A percentile compares a stretch with the other conserved stretches of the same genome.
Conservation (phyloP, 2,797 vertebrate species). For the Bovichtus diacanthus region DNA sequence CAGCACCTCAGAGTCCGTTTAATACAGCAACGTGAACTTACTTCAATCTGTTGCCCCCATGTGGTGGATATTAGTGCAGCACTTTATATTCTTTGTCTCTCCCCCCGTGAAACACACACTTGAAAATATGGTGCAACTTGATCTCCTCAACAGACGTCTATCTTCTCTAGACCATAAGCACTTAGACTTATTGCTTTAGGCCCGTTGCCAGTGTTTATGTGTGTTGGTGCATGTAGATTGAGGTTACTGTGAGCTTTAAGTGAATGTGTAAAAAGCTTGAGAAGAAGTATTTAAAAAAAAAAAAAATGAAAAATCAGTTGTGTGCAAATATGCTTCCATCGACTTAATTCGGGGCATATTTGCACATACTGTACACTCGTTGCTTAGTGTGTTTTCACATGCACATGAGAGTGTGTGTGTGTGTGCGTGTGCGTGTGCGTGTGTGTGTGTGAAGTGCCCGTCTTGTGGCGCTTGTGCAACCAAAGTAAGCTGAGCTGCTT, state of each 20-base stretch:
- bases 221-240: conserved; percentile 16
- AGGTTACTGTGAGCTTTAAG: neutral
- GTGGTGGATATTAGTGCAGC: conserved; percentile 64
- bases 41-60: conserved; percentile 79
- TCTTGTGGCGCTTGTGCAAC: conserved; percentile 57
- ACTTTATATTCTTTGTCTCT: conserved; percentile 29
- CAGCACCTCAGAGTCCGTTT: conserved; percentile 36
- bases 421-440: conserved; percentile 1
- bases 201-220: conserved; percentile 46
- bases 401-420: neutral
- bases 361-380: conserved; percentile 15
- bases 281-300: neutral
- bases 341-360: conserved; percentile 20
- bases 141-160: conserved; percentile 45
- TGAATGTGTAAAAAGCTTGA: conserved; percentile 5
- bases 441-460: conserved; percentile 13
- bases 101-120: conserved; percentile 14
- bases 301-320: neutral
- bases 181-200: conserved; percentile 45
- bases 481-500: conserved; percentile 61
- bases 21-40: conserved; percentile 36
- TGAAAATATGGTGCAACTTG: conserved; percentile 22
- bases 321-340: conserved; percentile 18
- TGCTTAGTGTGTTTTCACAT: conserved; percentile 21
- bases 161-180: conserved; percentile 35